Base-by-base conservation (phyloP, 2,888 invertebrate genomes). In the Caenorhabditis becei region DNA sequence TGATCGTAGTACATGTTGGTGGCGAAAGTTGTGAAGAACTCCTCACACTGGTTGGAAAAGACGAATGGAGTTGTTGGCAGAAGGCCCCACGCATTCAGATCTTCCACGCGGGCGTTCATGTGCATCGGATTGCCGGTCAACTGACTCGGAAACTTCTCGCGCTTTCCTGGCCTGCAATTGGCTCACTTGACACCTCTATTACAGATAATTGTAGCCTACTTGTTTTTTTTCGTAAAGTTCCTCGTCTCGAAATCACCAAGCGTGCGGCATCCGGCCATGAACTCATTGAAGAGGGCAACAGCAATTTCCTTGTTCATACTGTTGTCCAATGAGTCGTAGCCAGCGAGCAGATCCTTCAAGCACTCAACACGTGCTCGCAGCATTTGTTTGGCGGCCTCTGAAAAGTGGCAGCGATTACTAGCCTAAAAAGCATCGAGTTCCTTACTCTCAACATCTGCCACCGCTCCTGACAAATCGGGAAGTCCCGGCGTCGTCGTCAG, bases 221-320 rank as follows among this genome's bases (percentile, higher is more conserved):
- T 49, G 32, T 53, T 20, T 23, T 53, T 66, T 7, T 59, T 65
- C 16, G 75, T 66, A 44, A 66, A 75, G 54, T 75, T 75, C 5
- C 66, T 18, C 1, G 7, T 51, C 23, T 75, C 75, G 16, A 75
- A 75, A 28, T 75, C 75, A 3, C 24, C 44, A 8, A 75, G 16
- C 1, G 75, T 66, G 26, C 75, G 51, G 28, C 59, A 35, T 11
- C 75, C 75, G 20, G 75, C 51, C 1, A 32, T 11, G 14, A 66
- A 41, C 28, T 75, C 75, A 24, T 66, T 75, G 53, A 59, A 67
- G 0, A 75, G 2, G 2, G n/a, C 18, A 26, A 2, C 7, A 0
- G 75, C 75, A n/a, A 61, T 49, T 10, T 75, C 75, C 8, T 20
- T 18, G 51, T 49, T 61, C 44, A 75, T 28, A 1, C 41, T 14